Conservation (phyloP, 2,888 invertebrate genomes). For the Cheiracanthium punctorium region DNA sequence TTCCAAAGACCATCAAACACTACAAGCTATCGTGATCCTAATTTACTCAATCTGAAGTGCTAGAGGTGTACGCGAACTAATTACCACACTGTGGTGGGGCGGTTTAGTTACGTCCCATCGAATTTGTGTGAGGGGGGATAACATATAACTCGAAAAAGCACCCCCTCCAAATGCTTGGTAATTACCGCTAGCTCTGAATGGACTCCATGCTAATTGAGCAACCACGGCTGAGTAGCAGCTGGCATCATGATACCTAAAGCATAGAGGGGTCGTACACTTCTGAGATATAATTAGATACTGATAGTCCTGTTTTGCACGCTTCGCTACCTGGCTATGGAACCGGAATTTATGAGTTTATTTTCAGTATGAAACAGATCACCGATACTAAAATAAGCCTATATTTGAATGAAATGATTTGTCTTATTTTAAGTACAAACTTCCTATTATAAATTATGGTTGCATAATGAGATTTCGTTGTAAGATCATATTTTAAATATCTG, state of each 20-base stretch:
- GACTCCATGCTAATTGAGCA: slow-evolving; percentile 59
- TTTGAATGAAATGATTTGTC: no score
- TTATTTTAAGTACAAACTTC: no score
- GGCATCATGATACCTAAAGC: slow-evolving; percentile 47
- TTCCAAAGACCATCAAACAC: no score
- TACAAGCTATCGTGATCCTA: not conserved
- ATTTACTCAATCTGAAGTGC: not conserved
- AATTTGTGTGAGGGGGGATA: slow-evolving; percentile 13
- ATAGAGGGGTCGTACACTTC: slow-evolving; percentile 35
- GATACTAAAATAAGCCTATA: not conserved
- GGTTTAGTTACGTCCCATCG: slow-evolving; percentile 53
- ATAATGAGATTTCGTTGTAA: no score
- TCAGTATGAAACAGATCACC: not conserved
- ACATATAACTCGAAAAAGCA: no score
- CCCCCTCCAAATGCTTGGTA: slow-evolving; percentile 39
- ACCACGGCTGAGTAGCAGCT: slow-evolving; percentile 46
- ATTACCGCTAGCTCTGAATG: slow-evolving; percentile 50
- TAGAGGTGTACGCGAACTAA: slow-evolving; percentile 57
- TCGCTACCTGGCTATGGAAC: not conserved
- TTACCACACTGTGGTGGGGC: slow-evolving; percentile 35
- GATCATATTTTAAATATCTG: no score
- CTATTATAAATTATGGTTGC: no score
- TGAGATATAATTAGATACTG: slow-evolving; percentile 34
- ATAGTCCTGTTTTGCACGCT: slow-evolving; percentile 41
- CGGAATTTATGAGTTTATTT: slow-evolving; percentile 2